Percentiles rank a stretch among this genome's conserved stretches.
These are phyloP conservation scores for Falco biarmicus DNA, from an alignment of 2,797 vertebrate genomes.

Conservation along the genomic window DNA sequence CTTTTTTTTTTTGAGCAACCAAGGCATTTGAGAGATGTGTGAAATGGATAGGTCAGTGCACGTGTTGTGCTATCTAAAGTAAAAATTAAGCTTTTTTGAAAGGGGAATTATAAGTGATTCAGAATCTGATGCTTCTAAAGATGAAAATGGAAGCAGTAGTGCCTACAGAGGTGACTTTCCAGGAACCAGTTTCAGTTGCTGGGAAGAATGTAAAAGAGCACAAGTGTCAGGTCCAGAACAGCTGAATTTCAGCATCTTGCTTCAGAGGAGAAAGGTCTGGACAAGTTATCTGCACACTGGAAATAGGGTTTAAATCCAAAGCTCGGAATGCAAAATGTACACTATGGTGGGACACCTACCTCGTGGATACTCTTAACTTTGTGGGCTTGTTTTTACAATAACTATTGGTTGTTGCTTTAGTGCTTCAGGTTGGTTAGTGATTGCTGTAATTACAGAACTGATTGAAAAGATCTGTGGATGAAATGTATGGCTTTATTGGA, in stretches of 20 bases:
- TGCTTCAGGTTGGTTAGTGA: background rate
- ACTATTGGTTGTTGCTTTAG: background rate
- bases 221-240: no score
- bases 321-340: background rate
- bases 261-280: background rate
- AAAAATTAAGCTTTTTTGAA: background rate
- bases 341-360: background rate
- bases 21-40: background rate
- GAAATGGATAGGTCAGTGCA: background rate
- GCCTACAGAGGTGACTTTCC: background rate
- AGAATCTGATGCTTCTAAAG: background rate
- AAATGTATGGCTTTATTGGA: background rate
- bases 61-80: background rate
- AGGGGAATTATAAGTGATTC: background rate
- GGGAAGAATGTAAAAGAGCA: background rate
- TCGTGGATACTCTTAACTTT: background rate
- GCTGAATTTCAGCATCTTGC: background rate
- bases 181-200: background rate
- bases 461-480: background rate
- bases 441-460: background rate
- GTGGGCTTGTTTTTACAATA: background rate
- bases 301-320: background rate
- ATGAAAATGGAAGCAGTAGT: background rate
- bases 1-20: background rate
- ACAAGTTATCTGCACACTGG: background rate